phyloP scores from a whole-genome alignment of 2,797 vertebrate genomes.

The Gymnoscopelus microlampas region DNA sequence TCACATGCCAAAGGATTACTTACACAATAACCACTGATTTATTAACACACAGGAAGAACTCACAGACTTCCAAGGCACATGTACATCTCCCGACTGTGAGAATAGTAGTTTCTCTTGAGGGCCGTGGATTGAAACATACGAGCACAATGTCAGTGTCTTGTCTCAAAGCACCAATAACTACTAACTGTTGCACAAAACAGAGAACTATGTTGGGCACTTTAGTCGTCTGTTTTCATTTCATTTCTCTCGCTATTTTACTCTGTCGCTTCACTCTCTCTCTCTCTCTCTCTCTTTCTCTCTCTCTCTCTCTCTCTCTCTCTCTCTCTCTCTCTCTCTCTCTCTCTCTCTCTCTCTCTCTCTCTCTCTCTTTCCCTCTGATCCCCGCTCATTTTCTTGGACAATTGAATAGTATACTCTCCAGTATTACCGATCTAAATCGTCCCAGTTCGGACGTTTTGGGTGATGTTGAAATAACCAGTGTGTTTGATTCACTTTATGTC shows the following conservation, averaged over 20 bases:
- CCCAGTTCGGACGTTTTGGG: slow-evolving; percentile 48
- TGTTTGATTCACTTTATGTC: slow-evolving; percentile 57
- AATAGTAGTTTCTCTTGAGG: slow-evolving; percentile 7
- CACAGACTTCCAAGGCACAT: slow-evolving; percentile 38
- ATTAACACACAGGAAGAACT: slow-evolving; percentile 21
- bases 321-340: slow-evolving; percentile 4
- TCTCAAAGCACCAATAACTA: slow-evolving; percentile 49
- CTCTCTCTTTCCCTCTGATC: neutral
- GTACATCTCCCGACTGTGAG: slow-evolving; percentile 25
- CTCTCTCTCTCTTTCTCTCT: no score
- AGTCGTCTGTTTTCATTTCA: slow-evolving; percentile 51
- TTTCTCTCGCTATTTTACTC: slow-evolving; percentile 7
- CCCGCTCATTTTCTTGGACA: slow-evolving; percentile 41
- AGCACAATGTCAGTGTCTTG: slow-evolving; percentile 52
- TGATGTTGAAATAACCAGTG: slow-evolving; percentile 54
- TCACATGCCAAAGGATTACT: slow-evolving; percentile 73
- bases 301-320: neutral
- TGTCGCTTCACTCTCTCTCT: neutral
- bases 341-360: neutral
- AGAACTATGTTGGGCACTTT: slow-evolving; percentile 64
- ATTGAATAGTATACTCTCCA: slow-evolving; percentile 56
- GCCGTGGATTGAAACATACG: slow-evolving; percentile 37
- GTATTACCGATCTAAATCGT: slow-evolving; percentile 48
- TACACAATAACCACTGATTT: slow-evolving; percentile 42
- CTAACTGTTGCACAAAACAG: slow-evolving; percentile 41